Conservation (phyloP, 2,797 vertebrate genomes). For the Mus caroli region DNA sequence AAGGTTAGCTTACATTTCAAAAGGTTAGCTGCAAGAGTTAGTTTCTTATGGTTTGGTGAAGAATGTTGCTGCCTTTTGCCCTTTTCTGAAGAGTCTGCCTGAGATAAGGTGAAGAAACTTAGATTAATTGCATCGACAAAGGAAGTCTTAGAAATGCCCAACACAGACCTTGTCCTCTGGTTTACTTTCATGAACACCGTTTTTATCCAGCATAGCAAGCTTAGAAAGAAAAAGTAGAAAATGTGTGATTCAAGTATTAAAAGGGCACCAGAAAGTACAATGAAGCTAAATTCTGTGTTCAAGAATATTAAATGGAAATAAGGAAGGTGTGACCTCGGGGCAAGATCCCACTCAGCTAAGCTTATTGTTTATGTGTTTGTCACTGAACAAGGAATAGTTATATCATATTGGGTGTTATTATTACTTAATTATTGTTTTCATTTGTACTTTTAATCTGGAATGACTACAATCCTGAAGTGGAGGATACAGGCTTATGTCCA, state of each 20-base stretch:
- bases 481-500: not conserved
- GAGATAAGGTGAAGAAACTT: not conserved
- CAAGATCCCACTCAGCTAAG: not conserved
- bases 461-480: not conserved
- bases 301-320: not conserved
- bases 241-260: not conserved
- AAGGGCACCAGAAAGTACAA: not conserved
- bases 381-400: not conserved
- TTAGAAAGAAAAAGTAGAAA: not conserved
- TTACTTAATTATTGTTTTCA: not conserved
- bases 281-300: not conserved
- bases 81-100: not conserved
- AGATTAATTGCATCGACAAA: not conserved
- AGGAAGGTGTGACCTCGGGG: not conserved
- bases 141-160: not conserved
- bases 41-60: not conserved
- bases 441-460: not conserved
- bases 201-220: not conserved
- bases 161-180: too few species aligned
- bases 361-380: not conserved
- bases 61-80: not conserved
- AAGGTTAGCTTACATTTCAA: not conserved
- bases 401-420: not conserved
- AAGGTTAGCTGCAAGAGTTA: not conserved
- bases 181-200: not conserved